Evolutionary conservation across 2,113 vertebrate species (phyloP).

Genomic region (Xenus cinereus): DNA sequence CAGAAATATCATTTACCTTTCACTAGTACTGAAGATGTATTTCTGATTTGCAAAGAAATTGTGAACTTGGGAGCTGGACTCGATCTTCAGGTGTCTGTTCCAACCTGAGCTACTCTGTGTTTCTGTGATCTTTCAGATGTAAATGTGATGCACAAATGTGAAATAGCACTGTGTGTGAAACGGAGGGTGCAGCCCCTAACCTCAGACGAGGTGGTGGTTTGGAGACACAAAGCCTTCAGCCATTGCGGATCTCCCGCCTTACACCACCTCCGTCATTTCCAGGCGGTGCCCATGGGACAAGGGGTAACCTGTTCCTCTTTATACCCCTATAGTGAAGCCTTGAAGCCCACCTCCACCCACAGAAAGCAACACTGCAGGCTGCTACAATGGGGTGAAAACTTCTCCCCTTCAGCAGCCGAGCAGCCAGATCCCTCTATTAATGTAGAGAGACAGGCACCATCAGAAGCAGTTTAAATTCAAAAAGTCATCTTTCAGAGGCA

Average conservation of each 20-base stretch:
- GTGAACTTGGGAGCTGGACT: not conserved
- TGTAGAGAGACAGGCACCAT: not conserved
- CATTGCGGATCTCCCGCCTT: not conserved
- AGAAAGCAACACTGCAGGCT: not conserved
- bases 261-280: not conserved
- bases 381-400: not conserved
- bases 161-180: not conserved
- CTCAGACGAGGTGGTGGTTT: not conserved
- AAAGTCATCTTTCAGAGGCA: not conserved
- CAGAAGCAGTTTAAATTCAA: not conserved
- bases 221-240: not conserved
- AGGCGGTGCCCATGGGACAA: not conserved
- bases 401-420: not conserved
- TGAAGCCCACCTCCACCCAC: not conserved
- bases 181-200: rapidly evolving
- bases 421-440: not conserved
- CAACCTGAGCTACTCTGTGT: not conserved
- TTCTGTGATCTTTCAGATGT: not conserved
- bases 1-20: not conserved
- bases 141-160: not conserved
- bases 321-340: not conserved
- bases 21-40: not conserved
- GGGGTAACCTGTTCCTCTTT: not conserved
- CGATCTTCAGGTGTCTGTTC: not conserved
- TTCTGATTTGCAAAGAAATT: not conserved